A percentile compares a stretch with the other conserved stretches of the same genome.
These are phyloP conservation scores for Polylopha cassiicola DNA, from an alignment of 2,888 invertebrate species.

Conservation along the genomic window DNA sequence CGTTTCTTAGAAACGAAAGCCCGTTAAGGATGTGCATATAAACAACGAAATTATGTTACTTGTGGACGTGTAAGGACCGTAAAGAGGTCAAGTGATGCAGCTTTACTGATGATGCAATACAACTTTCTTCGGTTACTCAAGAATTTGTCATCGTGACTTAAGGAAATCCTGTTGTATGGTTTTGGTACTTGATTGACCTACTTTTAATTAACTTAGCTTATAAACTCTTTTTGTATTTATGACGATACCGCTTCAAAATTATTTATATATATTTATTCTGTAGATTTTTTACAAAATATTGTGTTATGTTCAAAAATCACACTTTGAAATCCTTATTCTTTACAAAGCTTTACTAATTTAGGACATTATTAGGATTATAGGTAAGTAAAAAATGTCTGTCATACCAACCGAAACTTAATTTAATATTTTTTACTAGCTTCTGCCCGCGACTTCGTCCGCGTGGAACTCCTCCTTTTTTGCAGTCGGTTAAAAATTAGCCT, in stretches of 20 bases:
- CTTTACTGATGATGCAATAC: conserved; percentile 11
- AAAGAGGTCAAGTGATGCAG: conserved; percentile 16
- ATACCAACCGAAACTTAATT: too few species aligned
- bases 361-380: too few species aligned
- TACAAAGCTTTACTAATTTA: conserved; percentile 3
- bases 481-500: too few species aligned
- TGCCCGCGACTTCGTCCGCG: too few species aligned
- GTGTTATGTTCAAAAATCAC: not conserved
- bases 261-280: too few species aligned
- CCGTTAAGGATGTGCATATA: conserved; percentile 17
- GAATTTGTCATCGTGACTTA: conserved; percentile 17
- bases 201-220: too few species aligned
- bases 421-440: too few species aligned
- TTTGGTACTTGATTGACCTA: conserved; percentile 2
- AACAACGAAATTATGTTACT: conserved; percentile 18
- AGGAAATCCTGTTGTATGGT: conserved; percentile 10
- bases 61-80: conserved; percentile 7
- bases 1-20: conserved; percentile 7
- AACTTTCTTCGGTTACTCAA: conserved; percentile 22
- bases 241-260: too few species aligned
- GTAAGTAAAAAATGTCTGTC: too few species aligned
- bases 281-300: not conserved
- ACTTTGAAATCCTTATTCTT: not conserved
- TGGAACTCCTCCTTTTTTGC: too few species aligned
- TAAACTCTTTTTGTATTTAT: too few species aligned